Evolutionary conservation across 2,888 invertebrate species (phyloP).

Genomic region (Eupithecia subumbrata): DNA sequence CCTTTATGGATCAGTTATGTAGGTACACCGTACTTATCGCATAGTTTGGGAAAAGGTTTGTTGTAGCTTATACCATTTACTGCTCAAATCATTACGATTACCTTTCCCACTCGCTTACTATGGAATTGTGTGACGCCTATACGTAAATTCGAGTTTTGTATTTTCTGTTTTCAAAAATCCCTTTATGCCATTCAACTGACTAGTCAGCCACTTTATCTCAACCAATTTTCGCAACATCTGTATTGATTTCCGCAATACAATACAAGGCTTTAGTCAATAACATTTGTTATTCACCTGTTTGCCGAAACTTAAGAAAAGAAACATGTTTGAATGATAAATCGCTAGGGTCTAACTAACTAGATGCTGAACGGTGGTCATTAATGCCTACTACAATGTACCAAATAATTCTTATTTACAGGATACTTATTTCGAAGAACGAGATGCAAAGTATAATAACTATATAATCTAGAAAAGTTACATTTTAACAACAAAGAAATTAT

Average conservation of each 20-base stretch:
- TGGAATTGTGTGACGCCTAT: background rate
- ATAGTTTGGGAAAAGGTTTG: background rate
- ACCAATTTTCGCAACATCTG: too few species aligned
- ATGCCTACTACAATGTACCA: too few species aligned
- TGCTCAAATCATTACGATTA: background rate
- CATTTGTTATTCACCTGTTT: background rate
- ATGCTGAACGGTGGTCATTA: too few species aligned
- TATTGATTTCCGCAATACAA: background rate
- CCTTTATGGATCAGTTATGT: constrained; percentile 9
- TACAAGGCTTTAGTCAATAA: background rate
- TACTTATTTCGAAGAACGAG: too few species aligned
- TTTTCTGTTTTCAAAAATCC: background rate
- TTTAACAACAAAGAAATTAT: background rate
- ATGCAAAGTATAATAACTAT: too few species aligned
- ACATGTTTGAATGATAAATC: background rate
- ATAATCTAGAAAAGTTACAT: background rate
- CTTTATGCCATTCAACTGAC: background rate
- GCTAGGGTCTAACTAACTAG: background rate
- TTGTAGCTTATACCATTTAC: background rate
- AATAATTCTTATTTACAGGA: too few species aligned
- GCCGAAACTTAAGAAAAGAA: background rate
- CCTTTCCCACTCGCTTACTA: background rate
- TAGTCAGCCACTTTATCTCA: background rate
- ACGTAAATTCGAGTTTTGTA: background rate
- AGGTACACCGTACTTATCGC: background rate